Evolutionary conservation across 2,888 invertebrate genomes (phyloP).

Genomic region (Agrochola macilenta): DNA sequence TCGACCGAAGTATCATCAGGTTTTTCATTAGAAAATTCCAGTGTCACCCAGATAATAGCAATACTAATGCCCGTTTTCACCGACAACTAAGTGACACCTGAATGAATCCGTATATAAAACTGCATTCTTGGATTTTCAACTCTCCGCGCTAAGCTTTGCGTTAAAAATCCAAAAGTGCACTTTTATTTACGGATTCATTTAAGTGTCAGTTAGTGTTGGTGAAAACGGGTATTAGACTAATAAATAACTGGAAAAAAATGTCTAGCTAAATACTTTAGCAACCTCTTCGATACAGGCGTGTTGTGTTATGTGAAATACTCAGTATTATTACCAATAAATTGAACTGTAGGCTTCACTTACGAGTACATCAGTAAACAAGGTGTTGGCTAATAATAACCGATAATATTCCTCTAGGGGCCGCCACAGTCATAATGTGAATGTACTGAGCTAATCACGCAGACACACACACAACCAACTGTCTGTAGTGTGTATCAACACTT

Average conservation of each 20-base stretch:
- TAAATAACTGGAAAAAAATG: not conserved
- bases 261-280: not conserved
- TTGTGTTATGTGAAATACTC: not conserved
- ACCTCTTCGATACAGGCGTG: not conserved
- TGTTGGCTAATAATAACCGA: conserved; percentile 30
- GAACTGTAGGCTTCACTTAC: not conserved
- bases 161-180: no score
- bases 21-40: not conserved
- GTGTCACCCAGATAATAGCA: no score
- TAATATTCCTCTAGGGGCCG: conserved; percentile 31
- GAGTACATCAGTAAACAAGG: conserved; percentile 11
- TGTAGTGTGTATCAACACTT: no score
- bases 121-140: no score
- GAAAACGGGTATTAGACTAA: no score
- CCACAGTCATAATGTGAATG: not conserved
- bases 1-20: not conserved
- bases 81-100: no score
- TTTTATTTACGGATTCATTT: no score
- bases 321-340: not conserved
- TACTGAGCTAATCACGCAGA: conserved; percentile 9
- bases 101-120: no score
- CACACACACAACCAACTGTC: no score
- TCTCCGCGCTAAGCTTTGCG: no score
- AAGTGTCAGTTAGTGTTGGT: no score
- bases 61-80: no score